Evolutionary conservation across 2,888 invertebrate genomes (phyloP).

Genomic region (Eupithecia insigniata): DNA sequence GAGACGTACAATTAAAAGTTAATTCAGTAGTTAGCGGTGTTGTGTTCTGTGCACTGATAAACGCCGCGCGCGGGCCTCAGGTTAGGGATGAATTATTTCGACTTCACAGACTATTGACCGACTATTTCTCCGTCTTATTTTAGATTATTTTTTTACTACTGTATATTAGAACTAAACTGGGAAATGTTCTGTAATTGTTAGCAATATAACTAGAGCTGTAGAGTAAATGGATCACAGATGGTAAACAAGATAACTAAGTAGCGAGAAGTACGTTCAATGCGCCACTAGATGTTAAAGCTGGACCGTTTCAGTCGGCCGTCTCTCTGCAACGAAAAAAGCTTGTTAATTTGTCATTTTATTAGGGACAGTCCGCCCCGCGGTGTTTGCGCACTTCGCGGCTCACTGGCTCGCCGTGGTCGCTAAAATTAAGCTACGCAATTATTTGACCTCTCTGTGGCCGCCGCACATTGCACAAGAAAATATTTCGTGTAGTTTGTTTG

Average conservation of each 20-base stretch:
- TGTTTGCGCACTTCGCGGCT: constrained; percentile 28
- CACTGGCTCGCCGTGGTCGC: constrained; percentile 29
- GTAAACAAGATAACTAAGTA: not conserved
- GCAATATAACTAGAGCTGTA: not conserved
- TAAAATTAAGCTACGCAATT: constrained; percentile 38
- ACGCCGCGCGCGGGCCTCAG: not conserved
- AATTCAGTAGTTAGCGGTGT: not conserved
- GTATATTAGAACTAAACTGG: too few relatives aligned
- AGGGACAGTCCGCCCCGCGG: constrained; percentile 7
- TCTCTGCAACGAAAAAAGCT: constrained; percentile 14
- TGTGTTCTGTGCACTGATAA: not conserved
- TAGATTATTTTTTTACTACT: not conserved
- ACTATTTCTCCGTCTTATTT: not conserved
- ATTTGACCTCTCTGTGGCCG: constrained; percentile 32
- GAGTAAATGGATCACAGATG: not conserved
- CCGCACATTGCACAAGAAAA: constrained; percentile 25
- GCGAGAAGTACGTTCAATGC: not conserved
- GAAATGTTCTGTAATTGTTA: not conserved
- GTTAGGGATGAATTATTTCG: not conserved
- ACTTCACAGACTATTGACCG: not conserved
- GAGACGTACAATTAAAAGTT: constrained; percentile 8
- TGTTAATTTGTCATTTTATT: constrained; percentile 23
- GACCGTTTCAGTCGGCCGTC: constrained; percentile 1
- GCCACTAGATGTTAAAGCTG: constrained; percentile 1
- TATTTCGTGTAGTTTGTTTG: constrained; percentile 23